Evolutionary conservation across 2,888 invertebrate species (phyloP).

Genomic region (Platynereis dumerilii): DNA sequence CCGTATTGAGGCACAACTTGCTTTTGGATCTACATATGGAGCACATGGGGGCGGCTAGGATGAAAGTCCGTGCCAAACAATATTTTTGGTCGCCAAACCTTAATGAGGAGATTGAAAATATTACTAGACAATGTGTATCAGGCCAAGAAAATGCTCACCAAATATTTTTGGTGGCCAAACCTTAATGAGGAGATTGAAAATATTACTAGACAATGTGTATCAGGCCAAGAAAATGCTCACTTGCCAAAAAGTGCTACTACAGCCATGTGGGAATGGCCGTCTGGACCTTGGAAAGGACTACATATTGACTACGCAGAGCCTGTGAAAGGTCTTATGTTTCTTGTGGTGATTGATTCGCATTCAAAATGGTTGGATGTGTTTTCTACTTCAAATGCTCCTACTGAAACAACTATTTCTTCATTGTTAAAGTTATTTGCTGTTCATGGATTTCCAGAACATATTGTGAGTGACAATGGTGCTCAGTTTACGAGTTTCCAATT

Average conservation of each 20-base stretch:
- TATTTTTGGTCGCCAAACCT: constrained; percentile 41
- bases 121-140: constrained; percentile 6
- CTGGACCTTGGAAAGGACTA: constrained; percentile 41
- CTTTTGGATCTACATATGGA: constrained; percentile 32
- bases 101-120: constrained; percentile 33
- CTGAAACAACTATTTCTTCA: constrained; percentile 32
- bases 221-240: constrained; percentile 28
- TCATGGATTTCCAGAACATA: constrained; percentile 37
- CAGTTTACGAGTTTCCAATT: no score
- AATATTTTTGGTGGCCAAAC: constrained; percentile 42
- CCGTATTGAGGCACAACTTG: no score
- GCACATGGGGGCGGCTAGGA: constrained; percentile 38
- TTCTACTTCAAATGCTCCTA: constrained; percentile 27
- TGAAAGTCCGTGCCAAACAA: constrained; percentile 37
- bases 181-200: constrained; percentile 36
- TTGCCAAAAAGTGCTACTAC: constrained; percentile 36
- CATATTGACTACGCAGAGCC: constrained; percentile 46
- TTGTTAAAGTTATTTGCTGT: constrained; percentile 35
- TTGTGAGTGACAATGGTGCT: no score
- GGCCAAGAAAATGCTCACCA: constrained; percentile 30
- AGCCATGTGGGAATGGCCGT: constrained; percentile 44
- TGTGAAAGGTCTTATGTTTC: constrained; percentile 34
- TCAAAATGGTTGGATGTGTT: constrained; percentile 41
- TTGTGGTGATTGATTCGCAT: constrained; percentile 40
- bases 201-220: constrained; percentile 8